Conservation (phyloP, 2,113 vertebrate genomes). For the Patagioenas fasciata region DNA sequence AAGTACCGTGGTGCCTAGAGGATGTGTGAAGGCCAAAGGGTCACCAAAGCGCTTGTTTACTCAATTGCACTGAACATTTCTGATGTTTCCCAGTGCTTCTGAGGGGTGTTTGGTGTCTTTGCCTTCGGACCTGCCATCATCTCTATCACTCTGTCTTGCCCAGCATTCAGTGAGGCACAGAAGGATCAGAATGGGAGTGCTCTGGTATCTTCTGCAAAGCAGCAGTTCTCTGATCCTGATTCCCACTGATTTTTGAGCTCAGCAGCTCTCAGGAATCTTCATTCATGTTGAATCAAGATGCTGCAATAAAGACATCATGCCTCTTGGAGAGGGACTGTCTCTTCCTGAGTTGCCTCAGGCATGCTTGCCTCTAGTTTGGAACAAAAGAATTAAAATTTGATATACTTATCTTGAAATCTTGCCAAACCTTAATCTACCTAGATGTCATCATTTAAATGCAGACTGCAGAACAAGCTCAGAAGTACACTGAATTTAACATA, state of each 20-base stretch:
- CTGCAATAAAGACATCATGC: not conserved
- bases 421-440: not conserved
- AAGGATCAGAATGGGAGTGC: not conserved
- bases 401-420: not conserved
- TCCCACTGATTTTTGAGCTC: not conserved
- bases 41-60: not conserved
- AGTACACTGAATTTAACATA: not conserved
- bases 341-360: not conserved
- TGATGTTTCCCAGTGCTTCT: not conserved
- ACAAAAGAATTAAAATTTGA: not conserved
- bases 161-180: not conserved
- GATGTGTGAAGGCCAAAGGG: not conserved
- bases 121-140: not conserved
- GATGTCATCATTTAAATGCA: not conserved
- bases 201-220: not conserved
- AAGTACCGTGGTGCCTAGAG: not conserved
- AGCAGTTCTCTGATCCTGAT: not conserved
- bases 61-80: fast-evolving
- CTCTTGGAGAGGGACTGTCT: not conserved
- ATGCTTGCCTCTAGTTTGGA: not conserved
- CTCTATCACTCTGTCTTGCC: not conserved
- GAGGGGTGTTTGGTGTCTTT: not conserved
- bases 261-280: not conserved
- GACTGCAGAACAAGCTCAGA: not conserved
- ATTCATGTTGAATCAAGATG: not conserved